Evolutionary conservation across 2,888 invertebrate genomes (phyloP).

Genomic region (Zeuzera pyrina): DNA sequence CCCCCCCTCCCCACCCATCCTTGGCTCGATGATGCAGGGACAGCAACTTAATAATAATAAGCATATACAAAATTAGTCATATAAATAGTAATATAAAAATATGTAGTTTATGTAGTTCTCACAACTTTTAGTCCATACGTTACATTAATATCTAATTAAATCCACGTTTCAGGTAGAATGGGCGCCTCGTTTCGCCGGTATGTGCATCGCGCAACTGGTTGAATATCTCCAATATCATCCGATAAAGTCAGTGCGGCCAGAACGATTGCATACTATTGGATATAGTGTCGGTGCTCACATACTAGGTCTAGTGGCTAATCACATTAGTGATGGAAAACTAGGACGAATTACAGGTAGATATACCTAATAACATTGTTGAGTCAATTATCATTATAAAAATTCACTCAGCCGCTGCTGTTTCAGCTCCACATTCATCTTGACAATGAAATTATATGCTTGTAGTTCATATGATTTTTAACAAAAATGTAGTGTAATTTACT

Average conservation of each 20-base stretch:
- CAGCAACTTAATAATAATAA: too few relatives aligned
- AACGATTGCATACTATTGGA: slow-evolving; percentile 85
- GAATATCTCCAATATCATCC: slow-evolving; percentile 86
- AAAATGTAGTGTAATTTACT: too few relatives aligned
- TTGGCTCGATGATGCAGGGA: too few relatives aligned
- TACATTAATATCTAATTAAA: not conserved
- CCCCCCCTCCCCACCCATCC: too few relatives aligned
- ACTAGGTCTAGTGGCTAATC: slow-evolving; percentile 86
- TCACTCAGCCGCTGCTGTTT: too few relatives aligned
- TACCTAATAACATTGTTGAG: not conserved
- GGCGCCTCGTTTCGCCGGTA: slow-evolving; percentile 76
- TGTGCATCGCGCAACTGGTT: slow-evolving; percentile 87
- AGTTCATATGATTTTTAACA: too few relatives aligned
- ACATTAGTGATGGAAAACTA: slow-evolving; percentile 81
- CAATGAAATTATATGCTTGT: too few relatives aligned
- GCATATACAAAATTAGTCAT: too few relatives aligned
- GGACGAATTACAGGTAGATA: slow-evolving; percentile 87
- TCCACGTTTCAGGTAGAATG: slow-evolving; percentile 67
- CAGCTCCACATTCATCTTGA: too few relatives aligned
- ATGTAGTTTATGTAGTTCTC: too few relatives aligned
- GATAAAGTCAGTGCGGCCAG: slow-evolving; percentile 78
- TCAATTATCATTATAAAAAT: not conserved
- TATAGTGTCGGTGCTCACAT: slow-evolving; percentile 92
- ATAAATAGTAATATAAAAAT: too few relatives aligned
- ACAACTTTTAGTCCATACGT: too few relatives aligned